Evolutionary conservation across 2,888 invertebrate genomes (phyloP), one percentile per base, ranked within the genome.

Genomic region (Keiferia lycopersicella): DNA sequence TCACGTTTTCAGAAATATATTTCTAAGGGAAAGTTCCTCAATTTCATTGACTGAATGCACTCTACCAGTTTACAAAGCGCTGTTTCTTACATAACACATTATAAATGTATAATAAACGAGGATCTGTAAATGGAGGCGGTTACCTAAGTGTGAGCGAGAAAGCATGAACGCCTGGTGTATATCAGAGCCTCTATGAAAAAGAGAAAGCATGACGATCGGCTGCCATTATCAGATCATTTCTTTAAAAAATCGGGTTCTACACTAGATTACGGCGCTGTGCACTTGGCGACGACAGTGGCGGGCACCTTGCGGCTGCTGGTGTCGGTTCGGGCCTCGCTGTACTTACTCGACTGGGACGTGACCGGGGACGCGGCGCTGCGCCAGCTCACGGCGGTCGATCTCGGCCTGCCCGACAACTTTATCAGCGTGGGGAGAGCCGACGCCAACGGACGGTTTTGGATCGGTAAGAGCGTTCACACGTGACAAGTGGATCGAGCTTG

Each of bases 401-500:
- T 76, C 0, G 88, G 88, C 0, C 64, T 75, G 50, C 89, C 89
- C 0, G 87, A 87, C 63, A 89, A 90, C 65, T 80, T 94, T 66
- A 92, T 94, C 71, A 95, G 95, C 71, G 95, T 95, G 74, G 95
- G 93, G 12, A 95, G 95, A 80, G 92, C 93, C 4, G 95, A 95
- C 74, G 80, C 89, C 0, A 79, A 78, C 18, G 95, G 95, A 22
- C 83, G 95, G 60, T 87, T 95, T 48, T 95, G 95, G 95, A 90
- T 90, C 69, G 94, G 94, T 93, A 73, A 22, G 12, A 20, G 22
- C 11, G 7, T 20, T 11, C 3, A 51, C 1, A 14, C 8, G 8
- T 39, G 39, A n/a, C n/a, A n/a, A n/a, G n/a, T n/a, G n/a, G n/a
- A n/a, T n/a, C n/a, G n/a, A n/a, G n/a, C n/a, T n/a, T n/a, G n/a